Conservation (phyloP, 2,113 vertebrate genomes). For the Chaetodon trifascialis region DNA sequence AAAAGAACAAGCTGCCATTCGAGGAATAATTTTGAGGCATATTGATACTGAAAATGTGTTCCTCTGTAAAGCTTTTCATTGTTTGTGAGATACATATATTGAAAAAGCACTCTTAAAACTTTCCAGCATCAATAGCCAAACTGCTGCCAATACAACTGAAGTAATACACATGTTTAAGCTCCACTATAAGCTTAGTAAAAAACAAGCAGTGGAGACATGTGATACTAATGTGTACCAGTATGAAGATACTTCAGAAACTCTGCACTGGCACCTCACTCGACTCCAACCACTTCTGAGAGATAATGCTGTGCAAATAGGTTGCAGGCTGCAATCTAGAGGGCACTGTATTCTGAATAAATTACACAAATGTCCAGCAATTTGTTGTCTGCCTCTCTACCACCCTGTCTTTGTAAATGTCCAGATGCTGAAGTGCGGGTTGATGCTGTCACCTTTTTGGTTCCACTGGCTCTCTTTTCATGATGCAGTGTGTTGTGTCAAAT, state of each 20-base stretch:
- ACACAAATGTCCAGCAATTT: constrained; percentile 84
- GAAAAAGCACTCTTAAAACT: background rate
- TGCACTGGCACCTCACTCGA: constrained; percentile 60
- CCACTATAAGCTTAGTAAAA: constrained; percentile 10
- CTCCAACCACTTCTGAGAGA: constrained; percentile 77
- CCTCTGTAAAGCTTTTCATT: background rate
- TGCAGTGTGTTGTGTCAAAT: constrained; percentile 30
- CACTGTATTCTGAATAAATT: constrained; percentile 84
- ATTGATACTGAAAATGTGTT: background rate
- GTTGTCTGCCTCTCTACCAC: constrained; percentile 62
- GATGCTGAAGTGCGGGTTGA: constrained; percentile 70
- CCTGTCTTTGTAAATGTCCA: constrained; percentile 70
- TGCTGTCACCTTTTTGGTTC: constrained; percentile 42
- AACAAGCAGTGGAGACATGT: constrained; percentile 50
- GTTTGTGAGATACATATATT: background rate
- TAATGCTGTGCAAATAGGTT: constrained; percentile 84
- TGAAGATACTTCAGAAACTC: constrained; percentile 52
- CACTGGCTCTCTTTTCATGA: constrained; percentile 8
- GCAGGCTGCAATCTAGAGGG: constrained; percentile 81
- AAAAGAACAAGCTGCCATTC: background rate
- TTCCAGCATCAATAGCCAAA: constrained; percentile 3
- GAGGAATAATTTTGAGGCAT: background rate
- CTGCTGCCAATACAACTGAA: constrained; percentile 14
- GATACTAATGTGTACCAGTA: constrained; percentile 63
- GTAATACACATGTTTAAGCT: constrained; percentile 9